A percentile compares a stretch with the other conserved stretches of the same genome.
Evolutionary conservation across 2,888 invertebrate genomes (phyloP).

Genomic region (Shargacucullia verbasci): DNA sequence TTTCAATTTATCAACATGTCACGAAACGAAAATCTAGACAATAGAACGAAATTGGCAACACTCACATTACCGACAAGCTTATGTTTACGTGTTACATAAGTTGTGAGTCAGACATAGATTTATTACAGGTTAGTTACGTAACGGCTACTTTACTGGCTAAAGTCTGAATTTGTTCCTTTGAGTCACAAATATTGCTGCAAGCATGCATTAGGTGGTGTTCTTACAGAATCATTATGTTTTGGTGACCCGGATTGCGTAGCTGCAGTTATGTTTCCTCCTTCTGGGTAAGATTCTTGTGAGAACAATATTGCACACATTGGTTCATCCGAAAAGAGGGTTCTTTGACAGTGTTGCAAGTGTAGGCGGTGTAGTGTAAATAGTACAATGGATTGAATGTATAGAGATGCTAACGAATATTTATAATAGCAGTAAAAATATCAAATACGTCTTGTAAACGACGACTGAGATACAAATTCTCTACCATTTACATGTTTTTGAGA

Average conservation of each 20-base stretch:
- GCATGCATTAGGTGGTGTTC: slow-evolving; percentile 1
- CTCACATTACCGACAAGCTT: slow-evolving; percentile 4
- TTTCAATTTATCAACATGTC: not conserved
- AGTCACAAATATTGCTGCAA: slow-evolving; percentile 18
- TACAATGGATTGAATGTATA: too few relatives aligned
- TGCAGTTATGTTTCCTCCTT: not conserved
- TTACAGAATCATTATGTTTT: not conserved
- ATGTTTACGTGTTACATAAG: slow-evolving; percentile 31
- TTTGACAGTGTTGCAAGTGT: too few relatives aligned
- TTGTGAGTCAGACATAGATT: slow-evolving; percentile 21
- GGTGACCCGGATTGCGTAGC: slow-evolving; percentile 1
- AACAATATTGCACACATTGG: too few relatives aligned
- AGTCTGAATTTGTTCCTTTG: slow-evolving; percentile 16
- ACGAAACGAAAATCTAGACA: slow-evolving; percentile 16
- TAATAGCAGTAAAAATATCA: too few relatives aligned
- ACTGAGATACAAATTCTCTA: too few relatives aligned
- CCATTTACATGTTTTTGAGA: too few relatives aligned
- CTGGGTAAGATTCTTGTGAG: too few relatives aligned
- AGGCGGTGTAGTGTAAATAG: too few relatives aligned
- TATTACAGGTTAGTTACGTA: slow-evolving; percentile 32
- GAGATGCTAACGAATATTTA: too few relatives aligned
- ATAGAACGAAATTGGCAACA: slow-evolving; percentile 22
- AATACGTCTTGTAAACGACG: too few relatives aligned
- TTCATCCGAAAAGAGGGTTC: too few relatives aligned
- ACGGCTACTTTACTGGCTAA: slow-evolving; percentile 23